Percentiles rank a stretch among this genome's conserved stretches.
phyloP scores from a whole-genome alignment of 2,113 vertebrate genomes.

The Oophaga pumilio region DNA sequence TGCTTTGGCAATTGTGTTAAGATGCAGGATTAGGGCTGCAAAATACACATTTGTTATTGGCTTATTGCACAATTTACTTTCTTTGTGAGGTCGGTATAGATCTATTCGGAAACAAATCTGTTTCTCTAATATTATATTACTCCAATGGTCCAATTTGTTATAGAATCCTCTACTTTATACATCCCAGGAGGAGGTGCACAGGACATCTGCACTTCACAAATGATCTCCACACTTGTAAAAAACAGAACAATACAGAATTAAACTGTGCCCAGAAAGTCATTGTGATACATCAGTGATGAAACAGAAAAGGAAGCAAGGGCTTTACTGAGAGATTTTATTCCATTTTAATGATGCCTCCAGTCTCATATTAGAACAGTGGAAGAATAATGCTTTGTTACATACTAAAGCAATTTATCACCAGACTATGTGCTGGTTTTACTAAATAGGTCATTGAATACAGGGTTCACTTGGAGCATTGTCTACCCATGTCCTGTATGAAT shows the following conservation, averaged over 20 bases:
- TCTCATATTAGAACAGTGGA: neutral
- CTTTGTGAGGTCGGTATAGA: neutral
- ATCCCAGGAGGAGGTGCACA: neutral
- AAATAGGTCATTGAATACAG: neutral
- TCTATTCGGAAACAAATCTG: conserved; percentile 1
- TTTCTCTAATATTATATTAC: conserved; percentile 25
- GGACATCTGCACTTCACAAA: conserved; percentile 27
- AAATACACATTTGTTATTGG: neutral
- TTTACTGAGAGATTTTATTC: neutral
- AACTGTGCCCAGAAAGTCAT: neutral
- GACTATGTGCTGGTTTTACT: neutral
- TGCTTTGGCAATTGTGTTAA: neutral
- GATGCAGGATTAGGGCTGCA: neutral
- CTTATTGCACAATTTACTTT: neutral
- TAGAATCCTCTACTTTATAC: conserved; percentile 30
- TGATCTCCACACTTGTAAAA: conserved; percentile 4
- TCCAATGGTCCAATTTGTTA: neutral
- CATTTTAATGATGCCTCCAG: conserved; percentile 12
- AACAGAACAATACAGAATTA: neutral
- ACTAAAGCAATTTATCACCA: neutral
- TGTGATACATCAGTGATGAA: neutral
- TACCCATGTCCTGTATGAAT: neutral
- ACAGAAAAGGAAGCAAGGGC: neutral
- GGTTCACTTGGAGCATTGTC: neutral
- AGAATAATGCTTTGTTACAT: neutral